A percentile compares a stretch with the other conserved stretches of the same genome.
phyloP scores from a whole-genome alignment of 2,113 vertebrate genomes.

The Mobula hypostoma region DNA sequence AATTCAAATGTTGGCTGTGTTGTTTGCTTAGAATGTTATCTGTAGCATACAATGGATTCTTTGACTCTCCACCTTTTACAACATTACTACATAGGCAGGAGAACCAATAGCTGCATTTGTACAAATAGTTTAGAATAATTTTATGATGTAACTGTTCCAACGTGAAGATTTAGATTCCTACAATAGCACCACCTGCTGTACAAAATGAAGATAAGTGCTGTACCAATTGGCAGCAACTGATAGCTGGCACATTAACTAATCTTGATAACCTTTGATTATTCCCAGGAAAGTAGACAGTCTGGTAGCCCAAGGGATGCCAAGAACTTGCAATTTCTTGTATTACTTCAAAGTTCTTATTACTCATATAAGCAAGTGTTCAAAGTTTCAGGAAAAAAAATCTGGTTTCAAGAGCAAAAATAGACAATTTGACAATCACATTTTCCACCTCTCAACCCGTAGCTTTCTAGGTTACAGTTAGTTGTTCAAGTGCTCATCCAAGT shows the following conservation, averaged over 20 bases:
- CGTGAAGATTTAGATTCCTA: neutral
- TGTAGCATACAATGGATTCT: neutral
- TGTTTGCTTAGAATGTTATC: neutral
- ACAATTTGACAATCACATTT: no score
- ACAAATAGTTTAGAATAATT: neutral
- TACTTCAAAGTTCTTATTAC: no score
- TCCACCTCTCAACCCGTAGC: no score
- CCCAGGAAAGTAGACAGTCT: neutral
- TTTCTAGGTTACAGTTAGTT: no score
- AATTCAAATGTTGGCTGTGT: neutral
- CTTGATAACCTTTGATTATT: neutral
- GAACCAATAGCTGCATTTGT: neutral
- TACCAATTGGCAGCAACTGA: neutral
- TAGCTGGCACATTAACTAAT: neutral
- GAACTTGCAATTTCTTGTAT: neutral
- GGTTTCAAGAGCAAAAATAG: no score
- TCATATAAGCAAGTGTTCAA: no score
- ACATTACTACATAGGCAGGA: neutral
- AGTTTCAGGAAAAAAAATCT: no score
- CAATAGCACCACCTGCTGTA: constrained; percentile 5
- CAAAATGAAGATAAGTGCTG: neutral
- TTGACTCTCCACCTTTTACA: neutral
- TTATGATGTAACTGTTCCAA: no score
- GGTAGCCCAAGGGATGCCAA: neutral
- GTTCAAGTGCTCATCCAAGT: no score